A percentile compares a stretch with the other conserved stretches of the same genome.
Conservation (phyloP, 2,797 vertebrate species). For the Cirrhinus molitorella region DNA sequence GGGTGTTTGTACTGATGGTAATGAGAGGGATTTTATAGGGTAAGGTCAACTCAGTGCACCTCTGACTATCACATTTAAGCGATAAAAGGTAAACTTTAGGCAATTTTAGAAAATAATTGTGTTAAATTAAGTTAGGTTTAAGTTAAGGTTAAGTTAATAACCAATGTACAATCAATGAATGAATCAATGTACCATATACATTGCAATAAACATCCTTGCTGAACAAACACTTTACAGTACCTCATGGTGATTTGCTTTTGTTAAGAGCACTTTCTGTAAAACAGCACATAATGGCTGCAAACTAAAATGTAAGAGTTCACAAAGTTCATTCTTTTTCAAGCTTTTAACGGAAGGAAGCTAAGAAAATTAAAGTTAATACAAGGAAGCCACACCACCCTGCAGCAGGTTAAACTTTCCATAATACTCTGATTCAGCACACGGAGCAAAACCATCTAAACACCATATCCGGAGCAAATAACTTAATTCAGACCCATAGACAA, state of each 20-base stretch:
- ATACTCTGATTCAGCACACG: constrained; percentile 1
- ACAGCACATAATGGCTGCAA: constrained; percentile 11
- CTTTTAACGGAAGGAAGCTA: constrained; percentile 18
- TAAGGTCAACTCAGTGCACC: not conserved
- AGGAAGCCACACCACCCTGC: constrained; percentile 20
- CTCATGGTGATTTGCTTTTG: not conserved
- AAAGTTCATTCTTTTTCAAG: not conserved
- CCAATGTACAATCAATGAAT: not conserved
- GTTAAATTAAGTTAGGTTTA: no score
- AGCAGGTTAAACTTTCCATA: constrained; percentile 9
- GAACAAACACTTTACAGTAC: not conserved
- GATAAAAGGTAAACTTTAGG: not conserved
- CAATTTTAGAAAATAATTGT: not conserved
- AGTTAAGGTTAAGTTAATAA: no score
- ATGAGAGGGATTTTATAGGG: constrained; percentile 15
- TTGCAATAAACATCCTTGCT: not conserved
- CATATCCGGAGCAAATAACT: not conserved
- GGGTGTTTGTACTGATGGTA: constrained; percentile 21
- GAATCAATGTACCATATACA: not conserved
- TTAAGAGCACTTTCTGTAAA: not conserved
- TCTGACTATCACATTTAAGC: not conserved
- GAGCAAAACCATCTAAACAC: not conserved
- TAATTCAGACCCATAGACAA: not conserved
- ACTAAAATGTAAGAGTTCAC: constrained; percentile 1
- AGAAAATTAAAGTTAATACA: not conserved